These are phyloP conservation scores for Byasa hedistus DNA, from an alignment of 2,888 invertebrate species.

Conservation along the genomic window DNA sequence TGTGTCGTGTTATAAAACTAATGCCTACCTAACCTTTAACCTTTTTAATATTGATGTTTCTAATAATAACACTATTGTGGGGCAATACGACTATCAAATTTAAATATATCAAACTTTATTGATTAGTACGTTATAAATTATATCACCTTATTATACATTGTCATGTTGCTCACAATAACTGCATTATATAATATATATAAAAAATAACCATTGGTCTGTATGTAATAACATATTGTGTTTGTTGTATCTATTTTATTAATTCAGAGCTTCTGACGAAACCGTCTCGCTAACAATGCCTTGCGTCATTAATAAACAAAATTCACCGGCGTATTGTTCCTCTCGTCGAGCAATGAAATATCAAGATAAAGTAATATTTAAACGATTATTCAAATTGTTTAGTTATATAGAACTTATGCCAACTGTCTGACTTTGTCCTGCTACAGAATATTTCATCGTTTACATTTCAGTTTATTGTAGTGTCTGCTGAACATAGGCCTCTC, in stretches of 20 bases:
- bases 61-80: not conserved
- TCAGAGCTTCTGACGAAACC: slow-evolving; percentile 21
- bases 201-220: slow-evolving; percentile 18
- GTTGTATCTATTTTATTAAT: slow-evolving; percentile 23
- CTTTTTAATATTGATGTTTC: slow-evolving; percentile 3
- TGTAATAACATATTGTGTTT: slow-evolving; percentile 24
- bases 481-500: not conserved
- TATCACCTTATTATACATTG: not conserved
- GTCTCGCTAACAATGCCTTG: slow-evolving; percentile 29
- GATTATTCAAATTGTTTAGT: slow-evolving; percentile 1
- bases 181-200: not conserved
- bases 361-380: slow-evolving; percentile 3
- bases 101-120: not conserved
- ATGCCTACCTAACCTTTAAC: slow-evolving; percentile 27
- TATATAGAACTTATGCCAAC: not conserved
- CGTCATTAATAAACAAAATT: slow-evolving; percentile 28
- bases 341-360: slow-evolving; percentile 16
- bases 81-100: slow-evolving; percentile 11
- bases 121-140: not conserved
- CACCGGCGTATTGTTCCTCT: slow-evolving; percentile 26
- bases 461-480: not conserved
- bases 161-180: slow-evolving; percentile 13
- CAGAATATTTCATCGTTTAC: not conserved
- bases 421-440: not conserved
- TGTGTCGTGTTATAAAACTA: slow-evolving; percentile 15